Percentiles rank a stretch among this genome's conserved stretches.
These are phyloP conservation scores for Invenusta paracnida DNA, from an alignment of 2,888 invertebrate genomes.

Conservation along the genomic window DNA sequence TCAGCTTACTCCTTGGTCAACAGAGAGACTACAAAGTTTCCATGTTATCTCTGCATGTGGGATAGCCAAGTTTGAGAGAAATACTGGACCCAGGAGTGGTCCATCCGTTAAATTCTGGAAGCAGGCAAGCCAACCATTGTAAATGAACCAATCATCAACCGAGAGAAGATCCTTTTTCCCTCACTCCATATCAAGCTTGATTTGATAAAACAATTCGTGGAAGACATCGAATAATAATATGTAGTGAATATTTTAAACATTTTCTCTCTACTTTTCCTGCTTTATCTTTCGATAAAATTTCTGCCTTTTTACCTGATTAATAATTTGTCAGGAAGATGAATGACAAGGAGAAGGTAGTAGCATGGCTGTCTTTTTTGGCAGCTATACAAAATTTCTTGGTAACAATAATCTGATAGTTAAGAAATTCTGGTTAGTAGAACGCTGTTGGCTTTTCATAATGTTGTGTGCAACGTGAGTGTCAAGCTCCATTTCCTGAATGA, in stretches of 20 bases:
- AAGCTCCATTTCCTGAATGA: background rate
- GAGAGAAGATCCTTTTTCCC: background rate
- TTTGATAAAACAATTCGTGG: background rate
- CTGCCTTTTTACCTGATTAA: background rate
- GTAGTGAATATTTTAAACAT: background rate
- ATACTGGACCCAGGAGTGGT: background rate
- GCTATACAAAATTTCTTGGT: background rate
- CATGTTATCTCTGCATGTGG: background rate
- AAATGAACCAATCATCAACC: background rate
- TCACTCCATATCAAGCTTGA: background rate
- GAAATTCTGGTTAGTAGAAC: background rate
- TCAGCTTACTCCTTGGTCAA: background rate
- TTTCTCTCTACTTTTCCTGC: background rate
- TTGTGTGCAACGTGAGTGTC: background rate
- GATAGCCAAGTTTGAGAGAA: background rate
- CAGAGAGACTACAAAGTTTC: background rate
- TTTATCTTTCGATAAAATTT: background rate
- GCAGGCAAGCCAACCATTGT: background rate
- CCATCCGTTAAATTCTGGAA: background rate
- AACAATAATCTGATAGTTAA: background rate
- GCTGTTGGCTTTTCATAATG: background rate
- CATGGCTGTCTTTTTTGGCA: background rate
- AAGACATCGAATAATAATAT: background rate
- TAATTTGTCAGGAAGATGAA: background rate
- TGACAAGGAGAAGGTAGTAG: background rate